Base-by-base conservation (phyloP, 2,797 vertebrate species). In the Argentina silus region DNA sequence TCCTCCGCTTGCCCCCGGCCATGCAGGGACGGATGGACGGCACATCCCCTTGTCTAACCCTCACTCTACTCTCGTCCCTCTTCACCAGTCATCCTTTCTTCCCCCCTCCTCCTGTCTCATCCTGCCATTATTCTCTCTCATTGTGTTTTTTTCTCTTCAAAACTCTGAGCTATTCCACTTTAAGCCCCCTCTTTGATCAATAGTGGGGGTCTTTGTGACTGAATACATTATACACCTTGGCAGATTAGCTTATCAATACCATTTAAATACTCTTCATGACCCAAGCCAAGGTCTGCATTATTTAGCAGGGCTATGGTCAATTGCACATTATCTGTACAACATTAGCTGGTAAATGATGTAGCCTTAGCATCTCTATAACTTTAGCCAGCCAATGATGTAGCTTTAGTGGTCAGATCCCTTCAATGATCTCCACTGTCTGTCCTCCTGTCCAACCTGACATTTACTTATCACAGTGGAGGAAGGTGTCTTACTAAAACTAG, bases 241-340 rank as follows among this genome's bases (percentile, higher is more conserved):
- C 93, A 95, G 95, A 96, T 96, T 93, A 93, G 91, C 93, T 93
- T 90, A 94, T 96, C 96, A 94, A 97, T 97, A 96, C 90, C 94
- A 94, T 96, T 96, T 97, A 96, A 97, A 96, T 97, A 97, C 95
- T 95, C 93, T 93, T 95, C 89, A 92, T 93, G 92, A 91, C 91
- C 91, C 93, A 83, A 85, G 93, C 94, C 93, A 93, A 92, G 92
- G 78, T 83, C 91, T 96, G 95, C 95, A 98, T 98, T 95, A 97
- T 97, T 98, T 95, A 98, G 78, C 93, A 94, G 86, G 88, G 81
- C 84, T 93, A 81, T 91, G 89, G 95, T 97, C 95, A 96, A 96
- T 96, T 81, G 91, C 92, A 92, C 89, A 95, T 96, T 95, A 96
- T 95, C 93, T 95, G 90, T 93, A 95, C 94, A 94, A 90, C 92